Evolutionary conservation across 2,797 vertebrate species (phyloP).

Genomic region (Scleropages formosus): DNA sequence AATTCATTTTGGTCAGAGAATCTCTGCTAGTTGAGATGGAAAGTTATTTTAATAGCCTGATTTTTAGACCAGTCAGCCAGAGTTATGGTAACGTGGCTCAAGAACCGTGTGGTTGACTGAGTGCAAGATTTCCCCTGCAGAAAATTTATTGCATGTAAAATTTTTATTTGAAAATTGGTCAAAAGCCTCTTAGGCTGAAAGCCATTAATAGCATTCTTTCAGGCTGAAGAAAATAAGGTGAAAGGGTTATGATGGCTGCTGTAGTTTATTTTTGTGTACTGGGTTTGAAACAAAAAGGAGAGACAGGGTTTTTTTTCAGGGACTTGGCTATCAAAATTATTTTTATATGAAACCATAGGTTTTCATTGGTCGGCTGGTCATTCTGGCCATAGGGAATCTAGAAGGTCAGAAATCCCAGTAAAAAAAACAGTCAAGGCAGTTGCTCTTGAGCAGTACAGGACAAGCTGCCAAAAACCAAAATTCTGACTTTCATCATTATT

Average conservation of each 20-base stretch:
- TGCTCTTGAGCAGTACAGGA: too few species aligned
- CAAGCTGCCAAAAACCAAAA: too few species aligned
- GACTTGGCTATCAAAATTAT: too few species aligned
- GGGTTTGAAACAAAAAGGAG: slow-evolving; percentile 17
- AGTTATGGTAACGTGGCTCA: slow-evolving; percentile 38
- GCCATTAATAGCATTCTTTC: slow-evolving; percentile 39
- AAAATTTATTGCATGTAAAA: slow-evolving; percentile 49
- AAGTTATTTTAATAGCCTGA: slow-evolving; percentile 9
- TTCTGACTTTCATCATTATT: too few species aligned
- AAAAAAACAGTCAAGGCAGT: too few species aligned
- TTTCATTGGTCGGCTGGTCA: too few species aligned
- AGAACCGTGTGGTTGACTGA: slow-evolving; percentile 46
- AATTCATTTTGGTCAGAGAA: neutral
- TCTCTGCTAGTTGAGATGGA: neutral
- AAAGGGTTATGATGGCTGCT: slow-evolving; percentile 29
- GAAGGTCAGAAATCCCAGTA: too few species aligned
- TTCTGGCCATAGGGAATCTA: too few species aligned
- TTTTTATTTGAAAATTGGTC: slow-evolving; percentile 49
- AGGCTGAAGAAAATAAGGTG: slow-evolving; percentile 38
- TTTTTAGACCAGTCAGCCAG: slow-evolving; percentile 20
- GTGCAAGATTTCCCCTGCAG: slow-evolving; percentile 39
- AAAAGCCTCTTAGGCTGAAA: slow-evolving; percentile 44
- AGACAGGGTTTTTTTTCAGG: neutral
- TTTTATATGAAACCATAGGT: too few species aligned
- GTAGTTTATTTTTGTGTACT: slow-evolving; percentile 25